Percentiles rank a stretch among this genome's conserved stretches.
phyloP scores from a whole-genome alignment of 2,113 vertebrate genomes.

The Psilopsiagon aymara region DNA sequence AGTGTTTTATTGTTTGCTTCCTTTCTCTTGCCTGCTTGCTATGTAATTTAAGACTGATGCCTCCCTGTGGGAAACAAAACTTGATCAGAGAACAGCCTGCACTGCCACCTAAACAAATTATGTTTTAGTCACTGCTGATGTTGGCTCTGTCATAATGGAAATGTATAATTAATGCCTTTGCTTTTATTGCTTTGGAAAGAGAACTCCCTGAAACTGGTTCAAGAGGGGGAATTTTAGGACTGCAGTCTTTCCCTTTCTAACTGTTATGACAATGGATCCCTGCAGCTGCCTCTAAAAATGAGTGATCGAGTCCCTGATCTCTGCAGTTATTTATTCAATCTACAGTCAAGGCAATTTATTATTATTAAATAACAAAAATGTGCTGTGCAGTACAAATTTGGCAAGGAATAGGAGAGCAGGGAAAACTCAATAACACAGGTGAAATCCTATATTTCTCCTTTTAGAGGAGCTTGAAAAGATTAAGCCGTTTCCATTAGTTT shows the following conservation, averaged over 20 bases:
- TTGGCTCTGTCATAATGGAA: slow-evolving; percentile 76
- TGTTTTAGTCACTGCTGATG: slow-evolving; percentile 74
- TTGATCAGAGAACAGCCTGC: slow-evolving; percentile 76
- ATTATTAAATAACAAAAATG: slow-evolving; percentile 46
- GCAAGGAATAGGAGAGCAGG: slow-evolving; percentile 11
- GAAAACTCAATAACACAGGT: slow-evolving; percentile 35
- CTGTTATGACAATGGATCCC: not conserved
- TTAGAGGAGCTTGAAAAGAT: slow-evolving; percentile 59
- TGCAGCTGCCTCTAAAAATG: not conserved
- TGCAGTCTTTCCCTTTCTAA: not conserved
- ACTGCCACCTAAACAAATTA: slow-evolving; percentile 78
- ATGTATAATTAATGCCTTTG: slow-evolving; percentile 78
- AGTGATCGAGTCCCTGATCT: slow-evolving; percentile 3
- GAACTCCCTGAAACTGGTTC: slow-evolving; percentile 65
- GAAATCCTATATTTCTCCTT: slow-evolving; percentile 32
- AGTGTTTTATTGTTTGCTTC: slow-evolving; percentile 69
- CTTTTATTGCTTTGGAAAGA: slow-evolving; percentile 72
- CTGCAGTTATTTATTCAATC: slow-evolving; percentile 15
- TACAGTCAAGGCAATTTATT: not conserved
- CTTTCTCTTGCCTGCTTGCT: slow-evolving; percentile 73
- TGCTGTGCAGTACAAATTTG: slow-evolving; percentile 20
- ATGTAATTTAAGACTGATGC: slow-evolving; percentile 79
- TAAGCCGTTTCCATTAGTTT: slow-evolving; percentile 63
- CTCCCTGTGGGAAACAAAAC: slow-evolving; percentile 76
- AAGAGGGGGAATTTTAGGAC: slow-evolving; percentile 45